A percentile compares a stretch with the other conserved stretches of the same genome.
Evolutionary conservation across 2,797 vertebrate genomes (phyloP).

Genomic region (Podarcis lilfordi): DNA sequence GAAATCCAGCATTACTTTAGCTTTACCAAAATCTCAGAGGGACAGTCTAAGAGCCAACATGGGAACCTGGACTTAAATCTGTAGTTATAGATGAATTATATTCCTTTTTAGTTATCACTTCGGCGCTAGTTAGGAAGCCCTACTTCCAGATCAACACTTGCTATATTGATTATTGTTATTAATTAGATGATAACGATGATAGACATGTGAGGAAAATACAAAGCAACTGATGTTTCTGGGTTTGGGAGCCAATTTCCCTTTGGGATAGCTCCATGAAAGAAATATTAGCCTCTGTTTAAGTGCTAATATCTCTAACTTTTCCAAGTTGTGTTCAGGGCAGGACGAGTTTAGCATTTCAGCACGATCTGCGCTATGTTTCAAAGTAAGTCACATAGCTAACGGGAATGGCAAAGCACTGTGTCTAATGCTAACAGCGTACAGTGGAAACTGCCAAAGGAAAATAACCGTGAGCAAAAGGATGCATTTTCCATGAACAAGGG

Average conservation of each 20-base stretch:
- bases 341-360: conserved; percentile 45
- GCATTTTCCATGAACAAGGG: conserved; percentile 17
- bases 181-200: neutral
- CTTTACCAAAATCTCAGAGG: conserved; percentile 47
- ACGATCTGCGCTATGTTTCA: conserved; percentile 43
- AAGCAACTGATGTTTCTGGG: conserved; percentile 61
- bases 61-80: conserved; percentile 65
- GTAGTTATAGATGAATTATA: conserved; percentile 65
- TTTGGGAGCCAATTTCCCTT: conserved; percentile 58
- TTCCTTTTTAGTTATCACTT: conserved; percentile 62
- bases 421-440: neutral
- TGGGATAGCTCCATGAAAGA: conserved; percentile 64
- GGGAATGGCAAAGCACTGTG: conserved; percentile 14
- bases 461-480: conserved; percentile 39
- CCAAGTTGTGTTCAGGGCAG: conserved; percentile 49
- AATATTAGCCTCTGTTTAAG: conserved; percentile 64
- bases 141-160: conserved; percentile 66
- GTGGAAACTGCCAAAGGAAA: conserved; percentile 48
- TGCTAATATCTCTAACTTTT: conserved; percentile 62
- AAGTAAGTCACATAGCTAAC: conserved; percentile 33
- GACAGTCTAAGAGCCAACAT: conserved; percentile 55
- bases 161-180: conserved; percentile 54
- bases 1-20: conserved; percentile 38
- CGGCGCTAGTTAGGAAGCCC: conserved; percentile 55
- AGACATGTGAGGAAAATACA: conserved; percentile 53